Evolutionary conservation across 1,140 invertebrate genomes (phyloP).

Genomic region (Archivesica marissinica): DNA sequence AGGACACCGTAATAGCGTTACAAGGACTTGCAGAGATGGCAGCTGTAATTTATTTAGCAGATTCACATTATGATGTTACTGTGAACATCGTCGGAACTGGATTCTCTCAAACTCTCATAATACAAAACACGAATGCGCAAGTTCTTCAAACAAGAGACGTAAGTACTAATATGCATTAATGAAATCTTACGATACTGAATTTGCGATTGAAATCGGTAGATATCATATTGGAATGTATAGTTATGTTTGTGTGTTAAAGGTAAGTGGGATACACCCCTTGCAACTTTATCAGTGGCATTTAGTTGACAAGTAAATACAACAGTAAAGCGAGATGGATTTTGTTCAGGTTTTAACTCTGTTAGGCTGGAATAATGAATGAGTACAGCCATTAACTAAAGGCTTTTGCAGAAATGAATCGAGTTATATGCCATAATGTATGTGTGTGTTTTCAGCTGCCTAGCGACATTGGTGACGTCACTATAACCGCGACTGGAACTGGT

Average conservation of each 20-base stretch:
- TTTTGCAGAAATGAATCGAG: too few species aligned
- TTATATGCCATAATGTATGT: too few species aligned
- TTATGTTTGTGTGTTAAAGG: too few species aligned
- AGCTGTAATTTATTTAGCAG: constrained; percentile 63
- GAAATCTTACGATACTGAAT: background rate
- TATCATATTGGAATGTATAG: too few species aligned
- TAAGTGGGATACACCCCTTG: too few species aligned
- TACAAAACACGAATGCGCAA: constrained; percentile 74
- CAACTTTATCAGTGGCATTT: too few species aligned
- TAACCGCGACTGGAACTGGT: constrained; percentile 43
- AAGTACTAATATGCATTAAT: too few species aligned
- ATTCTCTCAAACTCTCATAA: constrained; percentile 57
- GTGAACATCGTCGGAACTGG: constrained; percentile 24
- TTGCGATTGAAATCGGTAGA: too few species aligned
- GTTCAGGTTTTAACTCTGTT: too few species aligned
- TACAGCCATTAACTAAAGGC: too few species aligned
- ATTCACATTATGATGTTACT: constrained; percentile 49
- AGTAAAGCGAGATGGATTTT: background rate
- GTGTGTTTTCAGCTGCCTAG: constrained; percentile 41
- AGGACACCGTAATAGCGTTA: constrained; percentile 85
- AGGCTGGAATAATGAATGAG: background rate
- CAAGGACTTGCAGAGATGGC: constrained; percentile 83
- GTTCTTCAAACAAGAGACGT: constrained; percentile 72
- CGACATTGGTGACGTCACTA: constrained; percentile 20
- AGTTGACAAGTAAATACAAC: background rate